Base-by-base conservation (phyloP, 2,113 vertebrate genomes). In the Acanthisitta chloris region DNA sequence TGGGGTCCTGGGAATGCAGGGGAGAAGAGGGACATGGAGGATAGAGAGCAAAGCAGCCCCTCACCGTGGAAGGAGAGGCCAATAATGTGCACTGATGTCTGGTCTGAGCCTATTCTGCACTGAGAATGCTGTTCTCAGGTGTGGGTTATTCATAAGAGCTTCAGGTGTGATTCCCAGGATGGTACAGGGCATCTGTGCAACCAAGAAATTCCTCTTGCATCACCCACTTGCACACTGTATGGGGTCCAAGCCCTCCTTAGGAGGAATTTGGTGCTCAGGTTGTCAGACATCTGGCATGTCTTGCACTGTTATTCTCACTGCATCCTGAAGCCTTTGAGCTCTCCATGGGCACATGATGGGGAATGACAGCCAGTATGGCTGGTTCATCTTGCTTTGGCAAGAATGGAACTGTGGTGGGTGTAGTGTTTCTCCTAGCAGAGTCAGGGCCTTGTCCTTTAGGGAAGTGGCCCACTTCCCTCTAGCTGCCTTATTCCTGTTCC, bases 301-400 rank as follows among this genome's bases (percentile, higher is more conserved):
- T 69, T 0, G 0, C 2, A 1, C 61, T 59, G 48, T 57, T 0
- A 6, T 70, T 92, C 52, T 33, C 15, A 11, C 21, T 3, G 2
- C 19, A 31, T 69, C 48, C 48, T 33, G 45, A 64, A 52, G 45
- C 2, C 1, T 40, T 40, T 23, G 28, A 71, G 69, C 61, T 81
- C n/a, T 70, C 3, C 7, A 4, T 2, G 1, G 40, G 28, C 40
- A 16, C 9, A 0, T 18, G n/a, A 66, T 4, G 40, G n/a, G 12
- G 23, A 80, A 8, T 1, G 2, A 49, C 46, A 83, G 82, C 24
- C 5, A 7, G 51, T 21, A 16, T 1, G 21, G 40, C 51, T 31
- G 34, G 42, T 21, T 40, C 36, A 54, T 13, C 29, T 45, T 1
- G 3, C 28, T 54, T 74, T 62, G 57, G 65, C 55, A 72, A 42